Evolutionary conservation across 2,113 vertebrate genomes (phyloP), one percentile per base, ranked within the genome.

Genomic region (Otis tarda): DNA sequence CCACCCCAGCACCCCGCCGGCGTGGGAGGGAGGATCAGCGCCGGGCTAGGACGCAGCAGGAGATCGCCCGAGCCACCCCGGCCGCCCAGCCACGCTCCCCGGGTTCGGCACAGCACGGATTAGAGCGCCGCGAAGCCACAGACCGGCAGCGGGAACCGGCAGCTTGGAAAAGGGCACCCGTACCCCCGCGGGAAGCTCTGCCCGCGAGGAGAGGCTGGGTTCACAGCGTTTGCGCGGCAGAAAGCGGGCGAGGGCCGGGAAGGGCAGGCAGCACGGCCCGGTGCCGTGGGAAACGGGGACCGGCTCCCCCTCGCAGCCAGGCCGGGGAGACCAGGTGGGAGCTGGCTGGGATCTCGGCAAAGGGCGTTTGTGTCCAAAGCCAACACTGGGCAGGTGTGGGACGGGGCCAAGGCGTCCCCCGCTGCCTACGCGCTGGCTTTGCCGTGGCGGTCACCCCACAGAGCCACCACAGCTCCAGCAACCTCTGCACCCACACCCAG

Each of bases 201-300:
- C 15, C 53, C 37, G 47, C 1, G 2, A 64, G 30, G 28, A 83
- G 64, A 33, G 63, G 59, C 4, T 28, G 67, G 24, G 27, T 22
- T 14, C 25, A 30, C 0, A 1, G 47, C 57, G 41, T 67, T 35
- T 53, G 53, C 14, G 28, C 17, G n/a, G 53, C 68, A 89, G 80
- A 52, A 82, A 30, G 43, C 31, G 35, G 61, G 49, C 65, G 30
- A 20, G 33, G 39, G 57, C 17, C 50, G 53, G 63, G 49, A 82
- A 68, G 33, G 23, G 5, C 43, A 9, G 15, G 52, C 14, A n/a
- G 22, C 19, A 4, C 10, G 45, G 56, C 33, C 22, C 82, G 11
- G 45, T 19, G 39, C 56, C 1, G 0, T 22, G 45, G 59, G 35
- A 56, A 70, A 47, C 0, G 1, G 30, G 39, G 47, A 55, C 20